phyloP scores from a whole-genome alignment of 2,113 vertebrate genomes.

The Sebastes schlegelii region DNA sequence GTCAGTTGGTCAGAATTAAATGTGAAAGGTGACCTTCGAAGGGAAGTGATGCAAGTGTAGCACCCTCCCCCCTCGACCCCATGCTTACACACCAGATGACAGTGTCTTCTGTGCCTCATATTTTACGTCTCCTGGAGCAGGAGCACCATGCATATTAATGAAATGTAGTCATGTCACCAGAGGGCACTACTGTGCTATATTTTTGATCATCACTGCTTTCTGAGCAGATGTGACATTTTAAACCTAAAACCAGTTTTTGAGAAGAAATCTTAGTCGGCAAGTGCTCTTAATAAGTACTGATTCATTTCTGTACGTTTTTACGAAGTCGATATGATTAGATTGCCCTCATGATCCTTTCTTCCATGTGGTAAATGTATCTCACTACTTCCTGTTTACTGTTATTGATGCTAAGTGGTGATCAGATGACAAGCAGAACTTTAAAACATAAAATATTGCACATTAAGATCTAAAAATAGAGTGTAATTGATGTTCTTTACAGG shows the following conservation, averaged over 20 bases:
- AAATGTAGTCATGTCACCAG: constrained; percentile 79
- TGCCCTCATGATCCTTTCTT: constrained; percentile 19
- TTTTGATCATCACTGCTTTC: constrained; percentile 70
- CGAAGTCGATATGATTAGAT: constrained; percentile 34
- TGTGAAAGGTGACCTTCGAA: constrained; percentile 73
- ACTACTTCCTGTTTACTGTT: constrained; percentile 38
- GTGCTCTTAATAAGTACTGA: constrained; percentile 21
- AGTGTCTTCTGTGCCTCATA: constrained; percentile 37
- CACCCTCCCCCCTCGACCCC: background rate
- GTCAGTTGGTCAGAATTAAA: constrained; percentile 75
- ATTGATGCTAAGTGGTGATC: constrained; percentile 40
- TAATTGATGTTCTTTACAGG: constrained; percentile 32
- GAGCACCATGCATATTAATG: constrained; percentile 70
- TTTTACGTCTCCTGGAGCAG: constrained; percentile 57
- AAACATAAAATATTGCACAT: constrained; percentile 24
- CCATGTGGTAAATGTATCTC: constrained; percentile 28
- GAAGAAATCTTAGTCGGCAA: constrained; percentile 31
- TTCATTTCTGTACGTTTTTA: constrained; percentile 29
- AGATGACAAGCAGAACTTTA: constrained; percentile 38
- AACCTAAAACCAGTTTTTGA: constrained; percentile 35
- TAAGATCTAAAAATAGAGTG: constrained; percentile 37
- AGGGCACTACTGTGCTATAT: constrained; percentile 82
- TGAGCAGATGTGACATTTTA: constrained; percentile 52
- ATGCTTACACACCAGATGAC: constrained; percentile 3
- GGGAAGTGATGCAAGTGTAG: constrained; percentile 34